A percentile compares a stretch with the other conserved stretches of the same genome.
These are phyloP conservation scores for Coelinius sp. DNA, from an alignment of 2,888 invertebrate genomes.

Conservation along the genomic window DNA sequence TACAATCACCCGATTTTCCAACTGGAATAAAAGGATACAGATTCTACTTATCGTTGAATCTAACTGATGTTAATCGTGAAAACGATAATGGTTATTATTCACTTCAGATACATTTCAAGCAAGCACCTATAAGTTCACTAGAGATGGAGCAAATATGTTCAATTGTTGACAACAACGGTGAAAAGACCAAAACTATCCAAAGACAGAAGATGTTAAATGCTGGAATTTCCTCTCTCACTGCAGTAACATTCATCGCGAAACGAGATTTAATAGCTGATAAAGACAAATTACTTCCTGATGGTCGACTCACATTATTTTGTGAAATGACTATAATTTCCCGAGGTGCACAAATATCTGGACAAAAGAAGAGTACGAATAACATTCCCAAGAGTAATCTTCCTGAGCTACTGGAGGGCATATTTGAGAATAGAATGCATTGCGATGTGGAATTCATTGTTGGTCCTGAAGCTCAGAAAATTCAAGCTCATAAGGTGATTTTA, in stretches of 20 bases:
- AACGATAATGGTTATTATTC: too few relatives aligned
- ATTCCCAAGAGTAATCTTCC: neutral
- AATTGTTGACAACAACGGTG: neutral
- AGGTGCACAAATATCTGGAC: neutral
- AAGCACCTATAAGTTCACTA: neutral
- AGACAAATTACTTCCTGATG: neutral
- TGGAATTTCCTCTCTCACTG: neutral
- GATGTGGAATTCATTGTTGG: neutral
- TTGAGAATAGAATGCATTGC: neutral
- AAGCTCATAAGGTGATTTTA: neutral
- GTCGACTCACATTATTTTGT: neutral
- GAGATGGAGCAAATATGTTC: neutral
- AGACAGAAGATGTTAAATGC: neutral
- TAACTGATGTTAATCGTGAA: too few relatives aligned
- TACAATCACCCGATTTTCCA: too few relatives aligned
- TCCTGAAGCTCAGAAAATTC: neutral
- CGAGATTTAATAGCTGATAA: neutral
- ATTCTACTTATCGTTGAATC: too few relatives aligned
- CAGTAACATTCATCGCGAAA: neutral
- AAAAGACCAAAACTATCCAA: neutral
- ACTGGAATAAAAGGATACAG: too few relatives aligned
- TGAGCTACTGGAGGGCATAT: neutral
- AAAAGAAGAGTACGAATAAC: neutral
- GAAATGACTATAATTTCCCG: neutral
- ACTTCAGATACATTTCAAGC: too few relatives aligned